phyloP scores from a whole-genome alignment of 2,113 vertebrate genomes.

The Marmota monax region DNA sequence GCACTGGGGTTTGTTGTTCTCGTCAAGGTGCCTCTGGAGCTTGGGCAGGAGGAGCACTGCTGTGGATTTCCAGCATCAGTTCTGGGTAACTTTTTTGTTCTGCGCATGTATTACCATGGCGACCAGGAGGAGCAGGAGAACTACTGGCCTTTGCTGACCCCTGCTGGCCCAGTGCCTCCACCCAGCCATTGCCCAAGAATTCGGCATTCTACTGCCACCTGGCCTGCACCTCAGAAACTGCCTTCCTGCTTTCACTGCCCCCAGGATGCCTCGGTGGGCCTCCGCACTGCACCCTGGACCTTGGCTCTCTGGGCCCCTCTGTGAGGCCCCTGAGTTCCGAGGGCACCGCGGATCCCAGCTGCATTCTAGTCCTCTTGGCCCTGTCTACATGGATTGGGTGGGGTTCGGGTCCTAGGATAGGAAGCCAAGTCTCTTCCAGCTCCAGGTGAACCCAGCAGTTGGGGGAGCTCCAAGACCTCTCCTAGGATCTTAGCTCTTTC shows the following conservation, averaged over 20 bases:
- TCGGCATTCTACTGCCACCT: rapidly evolving
- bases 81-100: not conserved
- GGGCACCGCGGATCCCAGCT: rapidly evolving
- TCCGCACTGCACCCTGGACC: rapidly evolving
- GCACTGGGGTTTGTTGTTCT: too few species aligned
- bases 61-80: not conserved
- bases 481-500: not conserved
- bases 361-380: not conserved
- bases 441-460: not conserved
- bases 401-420: not conserved
- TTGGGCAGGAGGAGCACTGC: not conserved
- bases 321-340: not conserved
- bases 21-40: too few species aligned
- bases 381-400: not conserved
- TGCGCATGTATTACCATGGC: too few species aligned
- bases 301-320: not conserved
- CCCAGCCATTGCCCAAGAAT: not conserved
- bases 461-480: not conserved
- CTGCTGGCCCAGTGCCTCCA: not conserved
- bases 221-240: not conserved
- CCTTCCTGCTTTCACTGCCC: too few species aligned
- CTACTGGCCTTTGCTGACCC: slow-evolving; percentile 49
- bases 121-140: too few species aligned
- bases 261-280: rapidly evolving
- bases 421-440: not conserved